Evolutionary conservation across 2,797 vertebrate species (phyloP).

Genomic region (Gobio occitaniae): DNA sequence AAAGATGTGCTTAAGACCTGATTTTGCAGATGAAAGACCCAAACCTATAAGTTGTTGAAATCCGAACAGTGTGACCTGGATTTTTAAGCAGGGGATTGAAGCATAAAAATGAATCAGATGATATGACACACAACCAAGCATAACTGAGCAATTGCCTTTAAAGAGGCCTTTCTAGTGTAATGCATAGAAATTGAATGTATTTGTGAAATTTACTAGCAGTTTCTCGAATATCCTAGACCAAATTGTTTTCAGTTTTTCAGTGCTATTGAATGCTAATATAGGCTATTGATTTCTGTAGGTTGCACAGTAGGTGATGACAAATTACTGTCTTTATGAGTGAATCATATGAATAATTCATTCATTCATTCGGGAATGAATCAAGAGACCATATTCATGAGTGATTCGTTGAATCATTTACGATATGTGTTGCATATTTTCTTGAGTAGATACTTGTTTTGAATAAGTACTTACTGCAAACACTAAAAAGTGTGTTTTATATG

Average conservation of each 20-base stretch:
- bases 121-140: slow-evolving; percentile 16
- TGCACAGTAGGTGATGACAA: not conserved
- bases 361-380: not conserved
- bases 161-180: not conserved
- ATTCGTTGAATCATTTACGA: not conserved
- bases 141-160: slow-evolving; percentile 15
- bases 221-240: not conserved
- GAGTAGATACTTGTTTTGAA: no score
- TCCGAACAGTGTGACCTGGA: not conserved
- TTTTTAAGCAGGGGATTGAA: slow-evolving; percentile 14
- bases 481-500: no score
- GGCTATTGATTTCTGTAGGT: not conserved
- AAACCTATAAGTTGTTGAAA: slow-evolving; percentile 34
- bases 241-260: not conserved
- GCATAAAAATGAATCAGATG: not conserved
- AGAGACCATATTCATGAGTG: not conserved
- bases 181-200: not conserved
- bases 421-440: not conserved
- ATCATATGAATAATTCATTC: not conserved
- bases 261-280: not conserved
- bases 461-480: no score
- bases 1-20: slow-evolving; percentile 11
- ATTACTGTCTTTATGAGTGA: no score
- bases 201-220: not conserved
- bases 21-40: slow-evolving; percentile 37